Base-by-base conservation (phyloP, 2,113 vertebrate species). In the Tapirus terrestris region DNA sequence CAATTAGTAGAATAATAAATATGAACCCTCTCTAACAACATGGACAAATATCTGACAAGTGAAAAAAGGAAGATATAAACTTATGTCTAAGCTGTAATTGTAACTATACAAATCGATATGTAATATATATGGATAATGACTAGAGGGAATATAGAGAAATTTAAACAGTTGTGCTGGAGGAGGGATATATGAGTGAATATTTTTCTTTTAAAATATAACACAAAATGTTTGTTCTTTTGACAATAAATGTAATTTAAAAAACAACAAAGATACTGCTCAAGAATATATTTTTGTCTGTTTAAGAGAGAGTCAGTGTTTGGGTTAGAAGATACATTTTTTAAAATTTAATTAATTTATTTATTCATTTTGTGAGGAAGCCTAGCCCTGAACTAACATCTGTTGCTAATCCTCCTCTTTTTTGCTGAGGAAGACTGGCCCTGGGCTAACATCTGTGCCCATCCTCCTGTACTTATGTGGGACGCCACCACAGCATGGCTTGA, bases 261-360 rank as follows among this genome's bases (percentile, higher is more conserved):
- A 27, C 7, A 43, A 58, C 27, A 92, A 80, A 77, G 25, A 18
- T 73, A 11, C 2, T 91, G 36, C 43, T 92, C 61, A 89, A 70
- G 33, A 87, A 87, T 65, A 39, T 81, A 80, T 20, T 82, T 12
- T 25, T 45, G 4, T 48, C 10, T 82, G 36, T 82, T 25, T 79
- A 75, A 86, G 18, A 27, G 10, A 92, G 18, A 86, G 53, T 90
- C 20, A 43, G 21, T 60, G 29, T 89, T 80, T 90, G 61, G 0
- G 33, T 81, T 96, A 88, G 91, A 95, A 83, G 45, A 20, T 72
- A 25, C 3, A 68, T 83, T 90, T 97, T 72, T 75, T 70, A 90
- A 80, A 84, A 39, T 39, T 39, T 39, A 39, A 39, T 39, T 39
- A 39, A 39, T 39, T 39, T 39, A 39, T 4, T 39, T 39, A 39